phyloP scores from a whole-genome alignment of 2,113 vertebrate genomes.

The Sminthopsis crassicaudata region DNA sequence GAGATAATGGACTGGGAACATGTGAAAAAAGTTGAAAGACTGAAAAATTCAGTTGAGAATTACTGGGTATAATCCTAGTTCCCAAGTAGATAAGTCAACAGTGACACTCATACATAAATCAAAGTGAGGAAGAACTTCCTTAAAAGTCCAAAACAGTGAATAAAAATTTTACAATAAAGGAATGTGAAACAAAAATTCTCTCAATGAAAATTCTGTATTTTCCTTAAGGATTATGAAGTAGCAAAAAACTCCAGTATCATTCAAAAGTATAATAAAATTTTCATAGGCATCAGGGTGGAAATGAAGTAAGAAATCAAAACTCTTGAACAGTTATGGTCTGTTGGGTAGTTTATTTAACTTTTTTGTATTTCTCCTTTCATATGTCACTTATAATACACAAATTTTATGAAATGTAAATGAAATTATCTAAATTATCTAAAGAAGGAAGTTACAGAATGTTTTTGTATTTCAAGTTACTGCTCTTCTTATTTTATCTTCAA shows the following conservation, averaged over 20 bases:
- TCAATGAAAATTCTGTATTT: too few species aligned
- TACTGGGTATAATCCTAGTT: neutral
- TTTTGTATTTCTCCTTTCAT: too few species aligned
- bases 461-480: neutral
- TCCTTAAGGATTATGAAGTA: too few species aligned
- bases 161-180: neutral
- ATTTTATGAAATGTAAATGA: too few species aligned
- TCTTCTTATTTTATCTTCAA: neutral
- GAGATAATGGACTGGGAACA: neutral
- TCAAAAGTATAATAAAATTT: too few species aligned
- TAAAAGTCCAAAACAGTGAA: neutral
- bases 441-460: neutral
- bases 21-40: neutral
- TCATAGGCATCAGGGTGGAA: too few species aligned
- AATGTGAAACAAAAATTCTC: neutral
- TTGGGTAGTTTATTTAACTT: too few species aligned
- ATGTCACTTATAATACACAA: too few species aligned
- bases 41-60: neutral
- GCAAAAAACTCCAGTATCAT: too few species aligned
- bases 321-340: too few species aligned
- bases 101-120: neutral
- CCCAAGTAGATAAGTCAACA: neutral
- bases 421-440: too few species aligned
- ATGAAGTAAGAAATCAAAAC: too few species aligned
- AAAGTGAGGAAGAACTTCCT: neutral